Conservation (phyloP, 2,888 invertebrate genomes). For the Cheilosia urbana region DNA sequence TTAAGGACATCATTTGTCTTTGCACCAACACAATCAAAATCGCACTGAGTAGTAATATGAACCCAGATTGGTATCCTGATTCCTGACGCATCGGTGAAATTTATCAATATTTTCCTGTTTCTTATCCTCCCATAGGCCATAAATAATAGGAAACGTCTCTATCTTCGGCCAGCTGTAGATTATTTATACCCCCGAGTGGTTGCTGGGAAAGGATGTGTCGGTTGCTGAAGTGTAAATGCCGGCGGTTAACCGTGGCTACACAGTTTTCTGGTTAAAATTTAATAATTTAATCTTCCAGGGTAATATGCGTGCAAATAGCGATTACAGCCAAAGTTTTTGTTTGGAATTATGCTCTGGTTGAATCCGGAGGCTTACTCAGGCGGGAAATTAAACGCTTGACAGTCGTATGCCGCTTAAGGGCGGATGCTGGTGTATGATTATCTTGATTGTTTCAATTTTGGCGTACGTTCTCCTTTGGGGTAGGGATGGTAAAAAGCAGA, state of each 20-base stretch:
- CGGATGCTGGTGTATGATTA: neutral
- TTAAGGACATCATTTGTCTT: constrained; percentile 7
- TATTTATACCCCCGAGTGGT: neutral
- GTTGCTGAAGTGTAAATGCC: constrained; percentile 29
- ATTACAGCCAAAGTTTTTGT: constrained; percentile 17
- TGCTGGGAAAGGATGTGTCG: neutral
- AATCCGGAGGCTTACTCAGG: neutral
- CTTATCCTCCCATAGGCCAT: neutral
- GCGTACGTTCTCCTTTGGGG: too few species aligned
- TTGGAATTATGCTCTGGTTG: neutral
- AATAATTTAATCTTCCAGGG: constrained; percentile 34
- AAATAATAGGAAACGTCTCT: constrained; percentile 1
- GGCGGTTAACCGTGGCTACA: constrained; percentile 10
- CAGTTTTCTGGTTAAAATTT: constrained; percentile 35
- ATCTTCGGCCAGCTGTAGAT: constrained; percentile 7
- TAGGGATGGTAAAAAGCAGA: too few species aligned
- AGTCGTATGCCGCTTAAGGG: neutral
- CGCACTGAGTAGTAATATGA: neutral
- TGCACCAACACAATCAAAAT: neutral
- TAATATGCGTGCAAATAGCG: constrained; percentile 12
- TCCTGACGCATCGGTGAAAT: constrained; percentile 19
- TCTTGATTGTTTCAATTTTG: neutral
- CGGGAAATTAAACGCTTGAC: neutral
- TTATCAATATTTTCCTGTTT: constrained; percentile 14
- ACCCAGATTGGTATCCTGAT: constrained; percentile 2